Conservation (phyloP, 2,113 vertebrate species). For the Hippocampus zosterae region DNA sequence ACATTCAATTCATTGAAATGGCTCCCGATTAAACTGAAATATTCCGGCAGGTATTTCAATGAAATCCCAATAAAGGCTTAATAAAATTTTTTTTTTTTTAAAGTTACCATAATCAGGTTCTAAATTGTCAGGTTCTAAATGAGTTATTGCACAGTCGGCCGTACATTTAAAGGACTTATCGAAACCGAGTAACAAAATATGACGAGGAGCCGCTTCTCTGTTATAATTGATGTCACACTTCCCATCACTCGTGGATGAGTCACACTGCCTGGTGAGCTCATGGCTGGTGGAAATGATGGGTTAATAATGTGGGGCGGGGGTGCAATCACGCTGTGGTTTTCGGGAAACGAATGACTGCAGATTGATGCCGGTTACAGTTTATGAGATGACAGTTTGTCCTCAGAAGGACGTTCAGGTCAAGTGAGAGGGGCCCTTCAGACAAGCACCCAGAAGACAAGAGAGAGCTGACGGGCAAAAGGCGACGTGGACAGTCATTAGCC, state of each 20-base stretch:
- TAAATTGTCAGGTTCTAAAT: not conserved
- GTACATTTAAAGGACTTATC: not conserved
- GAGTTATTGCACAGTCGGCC: not conserved
- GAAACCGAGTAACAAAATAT: conserved; percentile 17
- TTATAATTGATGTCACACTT: conserved; percentile 24
- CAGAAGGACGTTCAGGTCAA: conserved; percentile 14
- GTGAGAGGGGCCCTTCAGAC: not conserved
- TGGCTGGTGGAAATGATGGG: conserved; percentile 15
- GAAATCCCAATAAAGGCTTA: not conserved
- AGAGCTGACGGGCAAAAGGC: not conserved
- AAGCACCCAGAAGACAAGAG: not conserved
- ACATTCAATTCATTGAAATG: conserved; percentile 2
- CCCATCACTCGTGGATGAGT: conserved; percentile 41
- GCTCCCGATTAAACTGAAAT: not conserved
- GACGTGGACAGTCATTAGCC: not conserved
- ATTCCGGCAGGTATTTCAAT: not conserved
- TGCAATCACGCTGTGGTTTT: conserved; percentile 22
- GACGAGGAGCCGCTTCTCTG: conserved; percentile 15
- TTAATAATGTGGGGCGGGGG: conserved; percentile 4
- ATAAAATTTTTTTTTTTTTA: no score
- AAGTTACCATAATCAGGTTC: not conserved
- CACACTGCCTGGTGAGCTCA: conserved; percentile 34
- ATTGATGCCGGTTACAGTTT: conserved; percentile 18
- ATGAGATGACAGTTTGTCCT: conserved; percentile 11
- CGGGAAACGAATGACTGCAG: conserved; percentile 28